phyloP scores from a whole-genome alignment of 2,797 vertebrate species.

The Nothura maculosa region DNA sequence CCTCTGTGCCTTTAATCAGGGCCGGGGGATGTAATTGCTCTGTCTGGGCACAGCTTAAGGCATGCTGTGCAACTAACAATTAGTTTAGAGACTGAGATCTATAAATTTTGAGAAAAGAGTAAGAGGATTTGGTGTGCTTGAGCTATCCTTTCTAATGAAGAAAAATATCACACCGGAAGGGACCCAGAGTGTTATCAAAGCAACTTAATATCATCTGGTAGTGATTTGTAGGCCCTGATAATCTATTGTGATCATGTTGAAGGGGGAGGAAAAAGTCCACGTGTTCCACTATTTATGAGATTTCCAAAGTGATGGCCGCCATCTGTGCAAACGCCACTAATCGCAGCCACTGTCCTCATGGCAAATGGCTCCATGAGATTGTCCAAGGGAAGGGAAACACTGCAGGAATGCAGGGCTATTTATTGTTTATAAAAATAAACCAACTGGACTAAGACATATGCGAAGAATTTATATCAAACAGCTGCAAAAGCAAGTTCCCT shows the following conservation, averaged over 20 bases:
- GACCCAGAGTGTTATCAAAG: conserved; percentile 87
- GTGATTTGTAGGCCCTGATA: conserved; percentile 87
- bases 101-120: conserved; percentile 83
- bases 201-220: conserved; percentile 90
- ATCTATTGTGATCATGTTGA: conserved; percentile 86
- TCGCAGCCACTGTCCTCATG: conserved; percentile 74
- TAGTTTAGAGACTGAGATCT: conserved; percentile 87
- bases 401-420: conserved; percentile 90
- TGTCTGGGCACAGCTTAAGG: conserved; percentile 84
- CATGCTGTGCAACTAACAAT: conserved; percentile 86
- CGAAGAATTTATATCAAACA: conserved; percentile 96
- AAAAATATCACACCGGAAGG: conserved; percentile 87
- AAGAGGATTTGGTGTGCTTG: conserved; percentile 82
- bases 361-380: conserved; percentile 82
- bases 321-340: conserved; percentile 89
- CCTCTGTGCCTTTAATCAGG: conserved; percentile 86
- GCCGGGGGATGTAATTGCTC: conserved; percentile 90
- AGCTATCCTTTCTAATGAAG: conserved; percentile 85
- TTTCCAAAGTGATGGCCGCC: conserved; percentile 84
- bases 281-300: conserved; percentile 84
- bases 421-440: conserved; percentile 99
- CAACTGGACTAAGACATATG: conserved; percentile 93
- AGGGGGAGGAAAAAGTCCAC: conserved; percentile 69
- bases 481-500: conserved; percentile 97
- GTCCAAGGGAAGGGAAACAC: conserved; percentile 82